Conservation (phyloP, 2,888 invertebrate genomes). For the Autographa pulchrina region DNA sequence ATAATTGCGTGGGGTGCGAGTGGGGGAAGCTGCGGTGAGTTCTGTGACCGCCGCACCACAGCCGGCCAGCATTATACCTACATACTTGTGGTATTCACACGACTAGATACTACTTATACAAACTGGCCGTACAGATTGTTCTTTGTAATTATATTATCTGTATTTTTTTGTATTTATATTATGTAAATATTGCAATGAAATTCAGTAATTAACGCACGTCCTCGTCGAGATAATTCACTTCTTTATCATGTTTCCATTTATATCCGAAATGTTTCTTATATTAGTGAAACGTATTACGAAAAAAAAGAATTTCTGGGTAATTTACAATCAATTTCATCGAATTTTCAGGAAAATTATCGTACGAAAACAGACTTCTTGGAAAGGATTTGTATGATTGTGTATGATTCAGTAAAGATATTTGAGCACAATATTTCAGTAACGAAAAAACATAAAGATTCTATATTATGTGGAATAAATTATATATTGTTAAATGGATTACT, state of each 20-base stretch:
- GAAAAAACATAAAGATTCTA: no score
- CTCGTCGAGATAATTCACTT: background rate
- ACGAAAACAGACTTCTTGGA: no score
- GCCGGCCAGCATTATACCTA: slow-evolving; percentile 33
- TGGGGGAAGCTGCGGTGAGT: slow-evolving; percentile 40
- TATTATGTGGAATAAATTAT: no score
- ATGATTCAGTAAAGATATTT: no score
- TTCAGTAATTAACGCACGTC: background rate
- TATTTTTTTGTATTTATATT: background rate
- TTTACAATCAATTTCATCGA: no score
- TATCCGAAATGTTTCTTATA: background rate
- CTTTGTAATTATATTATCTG: background rate
- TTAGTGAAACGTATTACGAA: background rate
- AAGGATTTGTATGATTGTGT: no score
- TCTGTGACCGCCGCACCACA: slow-evolving; percentile 35
- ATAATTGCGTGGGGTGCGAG: slow-evolving; percentile 61
- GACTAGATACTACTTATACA: slow-evolving; percentile 25
- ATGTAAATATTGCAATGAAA: background rate
- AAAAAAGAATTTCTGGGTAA: no score
- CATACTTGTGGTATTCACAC: slow-evolving; percentile 53
- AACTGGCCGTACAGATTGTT: slow-evolving; percentile 3
- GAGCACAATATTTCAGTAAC: no score
- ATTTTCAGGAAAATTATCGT: no score
- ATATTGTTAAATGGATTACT: no score
- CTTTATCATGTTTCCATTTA: background rate